Evolutionary conservation across 2,888 invertebrate genomes (phyloP).

Genomic region (Salpingus planirostris): DNA sequence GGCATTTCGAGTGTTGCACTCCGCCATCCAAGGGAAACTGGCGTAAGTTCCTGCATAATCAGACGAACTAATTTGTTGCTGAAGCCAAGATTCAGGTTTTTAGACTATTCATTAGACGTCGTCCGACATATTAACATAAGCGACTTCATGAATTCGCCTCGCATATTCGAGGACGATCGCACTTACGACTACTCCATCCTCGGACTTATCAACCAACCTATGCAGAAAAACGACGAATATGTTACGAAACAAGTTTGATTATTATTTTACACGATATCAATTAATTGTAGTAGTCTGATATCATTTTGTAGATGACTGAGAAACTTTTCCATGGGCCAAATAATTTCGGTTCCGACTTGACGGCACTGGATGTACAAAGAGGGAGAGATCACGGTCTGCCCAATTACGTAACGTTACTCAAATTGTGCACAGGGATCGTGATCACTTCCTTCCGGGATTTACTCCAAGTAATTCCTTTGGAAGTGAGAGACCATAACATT

Average conservation of each 20-base stretch:
- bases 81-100: slow-evolving; percentile 7
- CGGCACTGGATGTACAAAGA: slow-evolving; percentile 62
- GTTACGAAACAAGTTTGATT: slow-evolving; percentile 37
- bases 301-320: slow-evolving; percentile 3
- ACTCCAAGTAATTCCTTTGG: slow-evolving; percentile 42
- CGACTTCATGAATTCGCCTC: slow-evolving; percentile 10
- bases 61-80: too few relatives aligned
- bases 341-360: slow-evolving; percentile 62
- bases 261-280: too few relatives aligned
- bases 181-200: slow-evolving; percentile 48
- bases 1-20: slow-evolving; percentile 14
- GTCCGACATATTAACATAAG: slow-evolving; percentile 7
- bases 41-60: too few relatives aligned
- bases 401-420: slow-evolving; percentile 60
- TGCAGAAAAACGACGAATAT: slow-evolving; percentile 54
- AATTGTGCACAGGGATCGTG: slow-evolving; percentile 54
- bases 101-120: slow-evolving; percentile 6
- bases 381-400: slow-evolving; percentile 63
- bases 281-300: not conserved
- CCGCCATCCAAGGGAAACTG: slow-evolving; percentile 13
- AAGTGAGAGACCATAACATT: too few relatives aligned
- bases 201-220: slow-evolving; percentile 49
- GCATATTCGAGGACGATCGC: slow-evolving; percentile 32
- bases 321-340: slow-evolving; percentile 46
- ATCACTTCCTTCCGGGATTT: slow-evolving; percentile 48